A percentile compares a stretch with the other conserved stretches of the same genome.
Conservation (phyloP, 2,113 vertebrate species). For the Ranitomeya variabilis region DNA sequence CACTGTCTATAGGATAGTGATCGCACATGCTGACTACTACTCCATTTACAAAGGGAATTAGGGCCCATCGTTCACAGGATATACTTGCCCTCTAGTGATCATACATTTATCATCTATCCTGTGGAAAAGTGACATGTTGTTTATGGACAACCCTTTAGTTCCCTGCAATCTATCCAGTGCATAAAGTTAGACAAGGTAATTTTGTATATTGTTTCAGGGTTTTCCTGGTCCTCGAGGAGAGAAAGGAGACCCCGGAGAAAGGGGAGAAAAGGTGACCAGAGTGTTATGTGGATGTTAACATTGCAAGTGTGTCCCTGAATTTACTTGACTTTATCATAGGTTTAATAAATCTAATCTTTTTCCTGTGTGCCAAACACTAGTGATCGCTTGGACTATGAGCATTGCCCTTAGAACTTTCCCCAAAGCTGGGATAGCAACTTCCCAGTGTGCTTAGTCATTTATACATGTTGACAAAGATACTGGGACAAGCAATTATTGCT, state of each 20-base stretch:
- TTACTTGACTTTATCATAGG: constrained; percentile 49
- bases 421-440: not conserved
- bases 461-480: not conserved
- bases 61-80: too few species aligned
- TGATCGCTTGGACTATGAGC: constrained; percentile 37
- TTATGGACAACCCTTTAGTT: not conserved
- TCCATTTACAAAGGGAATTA: too few species aligned
- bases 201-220: constrained; percentile 86
- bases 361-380: constrained; percentile 71
- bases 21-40: too few species aligned
- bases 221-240: constrained; percentile 95
- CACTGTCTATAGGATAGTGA: too few species aligned
- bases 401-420: constrained; percentile 2
- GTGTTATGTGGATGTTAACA: constrained; percentile 58
- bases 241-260: constrained; percentile 95
- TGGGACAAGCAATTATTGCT: not conserved
- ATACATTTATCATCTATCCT: too few species aligned
- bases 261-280: constrained; percentile 96
- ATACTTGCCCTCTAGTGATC: too few species aligned
- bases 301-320: constrained; percentile 61
- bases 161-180: not conserved
- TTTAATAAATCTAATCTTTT: constrained; percentile 44
- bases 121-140: too few species aligned
- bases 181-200: constrained; percentile 57
- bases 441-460: constrained; percentile 23